Conservation (phyloP, 2,888 invertebrate genomes). For the Synergus umbraculus region DNA sequence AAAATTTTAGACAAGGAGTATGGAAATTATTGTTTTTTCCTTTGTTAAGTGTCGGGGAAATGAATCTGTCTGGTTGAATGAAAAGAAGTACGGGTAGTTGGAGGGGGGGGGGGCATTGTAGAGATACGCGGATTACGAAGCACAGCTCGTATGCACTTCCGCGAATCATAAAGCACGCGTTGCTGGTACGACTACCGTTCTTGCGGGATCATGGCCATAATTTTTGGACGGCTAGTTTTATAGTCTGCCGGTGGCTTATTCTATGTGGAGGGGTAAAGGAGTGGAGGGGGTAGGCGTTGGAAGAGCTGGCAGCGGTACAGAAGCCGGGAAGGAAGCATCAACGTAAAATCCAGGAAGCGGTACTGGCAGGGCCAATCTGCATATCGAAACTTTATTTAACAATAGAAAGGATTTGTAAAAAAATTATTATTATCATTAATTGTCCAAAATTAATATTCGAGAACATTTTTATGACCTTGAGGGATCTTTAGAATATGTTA, state of each 20-base stretch:
- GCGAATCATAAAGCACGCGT: conserved; percentile 57
- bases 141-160: conserved; percentile 47
- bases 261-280: not conserved
- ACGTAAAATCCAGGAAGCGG: too few species aligned
- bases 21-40: not conserved
- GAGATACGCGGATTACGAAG: conserved; percentile 24
- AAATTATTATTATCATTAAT: too few species aligned
- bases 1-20: too few species aligned
- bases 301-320: conserved; percentile 50
- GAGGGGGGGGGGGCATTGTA: not conserved
- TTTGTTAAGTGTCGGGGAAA: conserved; percentile 45
- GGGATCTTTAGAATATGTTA: too few species aligned
- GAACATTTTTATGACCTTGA: too few species aligned
- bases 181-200: conserved; percentile 55
- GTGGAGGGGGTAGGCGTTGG: not conserved
- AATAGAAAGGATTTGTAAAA: too few species aligned
- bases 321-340: too few species aligned
- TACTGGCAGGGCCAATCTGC: too few species aligned
- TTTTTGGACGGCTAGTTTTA: conserved; percentile 70
- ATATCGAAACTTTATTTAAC: too few species aligned
- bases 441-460: too few species aligned
- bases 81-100: conserved; percentile 43
- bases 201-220: conserved; percentile 64
- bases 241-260: conserved; percentile 58
- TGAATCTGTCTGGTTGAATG: conserved; percentile 47